Percentiles rank a stretch among this genome's conserved stretches.
Conservation (phyloP, 1,140 invertebrate species). For the Neodiprion pinetum region DNA sequence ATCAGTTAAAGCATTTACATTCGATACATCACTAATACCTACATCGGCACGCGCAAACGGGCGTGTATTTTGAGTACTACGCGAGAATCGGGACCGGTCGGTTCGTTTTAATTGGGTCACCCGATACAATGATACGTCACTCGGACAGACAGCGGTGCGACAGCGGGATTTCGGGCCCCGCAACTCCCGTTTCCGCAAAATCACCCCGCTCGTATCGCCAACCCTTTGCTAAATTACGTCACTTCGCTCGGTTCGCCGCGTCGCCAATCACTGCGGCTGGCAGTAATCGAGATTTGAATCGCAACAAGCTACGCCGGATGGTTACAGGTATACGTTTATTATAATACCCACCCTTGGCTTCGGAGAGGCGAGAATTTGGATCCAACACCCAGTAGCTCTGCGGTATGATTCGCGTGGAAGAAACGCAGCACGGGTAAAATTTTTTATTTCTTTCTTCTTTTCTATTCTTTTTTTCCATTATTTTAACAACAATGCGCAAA, state of each 20-base stretch:
- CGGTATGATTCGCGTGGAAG: no score
- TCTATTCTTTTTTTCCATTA: no score
- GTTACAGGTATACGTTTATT: not conserved
- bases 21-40: no score
- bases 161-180: not conserved
- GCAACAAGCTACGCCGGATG: not conserved
- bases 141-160: not conserved
- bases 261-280: not conserved
- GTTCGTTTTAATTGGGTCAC: conserved; percentile 48
- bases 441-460: no score
- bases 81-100: conserved; percentile 10
- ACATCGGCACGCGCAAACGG: no score
- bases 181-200: not conserved
- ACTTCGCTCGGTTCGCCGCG: not conserved
- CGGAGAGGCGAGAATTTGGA: no score
- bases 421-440: no score
- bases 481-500: not conserved
- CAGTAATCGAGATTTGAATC: conserved; percentile 1
- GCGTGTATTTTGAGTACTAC: not conserved
- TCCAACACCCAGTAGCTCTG: no score
- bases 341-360: no score
- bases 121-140: conserved; percentile 39
- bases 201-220: not conserved
- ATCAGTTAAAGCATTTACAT: no score
- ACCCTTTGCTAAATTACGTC: not conserved